Base-by-base conservation (phyloP, 1,140 invertebrate genomes). In the Drosophila sulfurigaster region DNA sequence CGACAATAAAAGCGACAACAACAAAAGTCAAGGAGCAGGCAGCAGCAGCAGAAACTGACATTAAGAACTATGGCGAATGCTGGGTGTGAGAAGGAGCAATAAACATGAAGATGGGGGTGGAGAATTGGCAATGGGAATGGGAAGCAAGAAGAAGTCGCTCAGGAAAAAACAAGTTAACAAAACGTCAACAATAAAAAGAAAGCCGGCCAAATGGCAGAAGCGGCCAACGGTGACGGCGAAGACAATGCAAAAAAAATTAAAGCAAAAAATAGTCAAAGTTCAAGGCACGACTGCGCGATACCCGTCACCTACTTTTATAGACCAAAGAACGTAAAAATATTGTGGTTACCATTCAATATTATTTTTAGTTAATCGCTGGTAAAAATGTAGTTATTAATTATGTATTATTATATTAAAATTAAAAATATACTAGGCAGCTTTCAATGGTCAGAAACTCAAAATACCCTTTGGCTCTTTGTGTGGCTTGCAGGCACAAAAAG, bases 131-230 rank as follows among this genome's bases (percentile, higher is more conserved):
- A 13, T 32, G 52, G n/a, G 13, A 45, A 54, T 58, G 30, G 49
- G 35, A 38, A 38, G 35, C 20, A 10, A 41, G 59, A 38, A 59
- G 58, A 58, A 46, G 16, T 38, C 52, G 45, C 65, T 75, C 83
- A 82, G 82, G 83, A 87, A 87, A 87, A 87, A 87, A 87, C 83
- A 87, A 87, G 83, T 88, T 88, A 88, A 87, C 83, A 82, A 78
- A 88, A 87, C 80, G 77, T 80, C 83, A 87, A 87, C 83, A 88
- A 78, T 66, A 65, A 79, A 78, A 73, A 56, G 32, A 65, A 79
- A 74, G 63, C 49, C 69, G 64, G 64, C 71, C 64, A 86, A 86
- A 86, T 86, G 75, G 69, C 65, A 72, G 70, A 65, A 54, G 60
- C 30, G 64, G 56, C 70, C 70, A 73, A 68, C 73, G 70, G 38